Conservation (phyloP, 1,140 invertebrate species). For the Drosophila murphyi region DNA sequence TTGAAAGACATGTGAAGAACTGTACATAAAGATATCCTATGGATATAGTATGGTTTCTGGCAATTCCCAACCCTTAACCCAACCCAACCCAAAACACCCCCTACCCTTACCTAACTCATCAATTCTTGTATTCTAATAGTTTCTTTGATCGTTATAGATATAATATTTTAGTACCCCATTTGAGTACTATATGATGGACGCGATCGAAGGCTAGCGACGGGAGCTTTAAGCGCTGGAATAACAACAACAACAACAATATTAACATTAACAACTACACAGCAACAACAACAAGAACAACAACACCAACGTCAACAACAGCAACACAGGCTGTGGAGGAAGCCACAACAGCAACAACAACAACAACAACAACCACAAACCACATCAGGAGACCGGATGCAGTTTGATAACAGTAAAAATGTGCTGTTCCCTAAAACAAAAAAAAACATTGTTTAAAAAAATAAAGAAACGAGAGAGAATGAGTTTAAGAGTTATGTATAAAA, state of each 20-base stretch:
- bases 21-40: too few relatives aligned
- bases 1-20: neutral
- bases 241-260: constrained; percentile 36
- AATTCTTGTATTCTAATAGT: constrained; percentile 25
- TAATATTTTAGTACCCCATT: constrained; percentile 77
- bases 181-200: constrained; percentile 61
- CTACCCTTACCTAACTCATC: too few relatives aligned
- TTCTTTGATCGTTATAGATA: constrained; percentile 56
- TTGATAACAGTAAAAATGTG: constrained; percentile 33
- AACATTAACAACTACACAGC: constrained; percentile 28
- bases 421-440: constrained; percentile 54
- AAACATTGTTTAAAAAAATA: constrained; percentile 35
- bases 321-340: constrained; percentile 19
- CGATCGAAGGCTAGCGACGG: constrained; percentile 15
- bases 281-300: constrained; percentile 9
- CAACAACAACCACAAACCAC: constrained; percentile 16
- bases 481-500: constrained; percentile 60
- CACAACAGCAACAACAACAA: constrained; percentile 7
- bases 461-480: constrained; percentile 24
- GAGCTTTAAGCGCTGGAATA: constrained; percentile 25
- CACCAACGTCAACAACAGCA: constrained; percentile 33
- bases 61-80: neutral
- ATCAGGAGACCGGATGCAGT: constrained; percentile 16
- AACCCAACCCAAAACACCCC: neutral
- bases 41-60: neutral